Conservation (phyloP, 2,113 vertebrate species). For the Columba janthina region DNA sequence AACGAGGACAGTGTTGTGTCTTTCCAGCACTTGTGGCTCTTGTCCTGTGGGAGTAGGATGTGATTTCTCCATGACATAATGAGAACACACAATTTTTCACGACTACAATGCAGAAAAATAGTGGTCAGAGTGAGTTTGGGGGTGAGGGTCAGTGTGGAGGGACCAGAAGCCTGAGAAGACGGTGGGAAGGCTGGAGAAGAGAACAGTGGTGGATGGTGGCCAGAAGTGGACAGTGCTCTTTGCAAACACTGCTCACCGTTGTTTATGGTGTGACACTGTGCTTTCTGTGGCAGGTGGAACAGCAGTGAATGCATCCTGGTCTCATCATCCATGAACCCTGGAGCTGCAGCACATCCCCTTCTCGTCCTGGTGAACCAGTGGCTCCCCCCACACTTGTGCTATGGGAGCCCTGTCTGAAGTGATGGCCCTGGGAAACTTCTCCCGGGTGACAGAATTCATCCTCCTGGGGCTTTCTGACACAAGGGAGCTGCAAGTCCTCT, state of each 20-base stretch:
- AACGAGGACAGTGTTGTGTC: background rate
- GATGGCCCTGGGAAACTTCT: slow-evolving; percentile 46
- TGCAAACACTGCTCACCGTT: background rate
- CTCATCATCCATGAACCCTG: background rate
- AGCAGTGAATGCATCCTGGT: background rate
- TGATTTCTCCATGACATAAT: background rate
- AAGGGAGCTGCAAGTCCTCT: slow-evolving; percentile 34
- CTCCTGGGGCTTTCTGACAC: slow-evolving; percentile 56
- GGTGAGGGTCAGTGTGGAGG: background rate
- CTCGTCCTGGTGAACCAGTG: background rate
- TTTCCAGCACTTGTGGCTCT: background rate
- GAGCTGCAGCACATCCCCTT: background rate
- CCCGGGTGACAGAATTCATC: slow-evolving; percentile 65
- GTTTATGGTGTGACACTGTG: background rate
- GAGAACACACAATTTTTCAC: background rate
- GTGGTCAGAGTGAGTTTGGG: background rate
- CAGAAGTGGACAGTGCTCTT: background rate
- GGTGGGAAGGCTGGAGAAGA: background rate
- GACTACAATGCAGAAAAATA: background rate
- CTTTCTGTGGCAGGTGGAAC: background rate
- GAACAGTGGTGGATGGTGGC: too few relatives aligned
- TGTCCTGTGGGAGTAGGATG: background rate
- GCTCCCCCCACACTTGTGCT: background rate
- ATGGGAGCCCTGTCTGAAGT: background rate
- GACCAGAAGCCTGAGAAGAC: background rate